Evolutionary conservation across 2,888 invertebrate species (phyloP).

Genomic region (Lasioglossum malachurum): DNA sequence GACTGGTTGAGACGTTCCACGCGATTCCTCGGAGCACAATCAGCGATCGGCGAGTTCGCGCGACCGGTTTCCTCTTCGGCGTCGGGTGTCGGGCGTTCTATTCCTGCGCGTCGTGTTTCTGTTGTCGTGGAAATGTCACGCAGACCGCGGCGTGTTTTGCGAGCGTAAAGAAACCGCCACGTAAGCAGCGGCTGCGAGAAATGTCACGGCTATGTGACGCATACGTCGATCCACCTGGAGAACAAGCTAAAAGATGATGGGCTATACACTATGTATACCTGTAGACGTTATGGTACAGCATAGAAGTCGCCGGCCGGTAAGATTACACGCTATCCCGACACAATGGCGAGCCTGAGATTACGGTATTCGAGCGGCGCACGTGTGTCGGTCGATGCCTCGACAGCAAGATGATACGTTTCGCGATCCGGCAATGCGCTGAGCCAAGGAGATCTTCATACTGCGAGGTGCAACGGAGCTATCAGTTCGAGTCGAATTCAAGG

Average conservation of each 20-base stretch:
- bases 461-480: not conserved
- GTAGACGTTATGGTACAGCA: not conserved
- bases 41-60: not conserved
- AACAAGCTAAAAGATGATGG: not conserved
- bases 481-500: not conserved
- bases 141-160: slow-evolving; percentile 29
- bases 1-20: not conserved
- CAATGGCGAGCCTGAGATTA: slow-evolving; percentile 11
- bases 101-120: slow-evolving; percentile 67
- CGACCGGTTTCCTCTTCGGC: slow-evolving; percentile 44
- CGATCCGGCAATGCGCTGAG: slow-evolving; percentile 8
- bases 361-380: slow-evolving; percentile 31
- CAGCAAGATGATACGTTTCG: slow-evolving; percentile 21
- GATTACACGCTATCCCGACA: not conserved
- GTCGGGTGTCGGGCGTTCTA: slow-evolving; percentile 52
- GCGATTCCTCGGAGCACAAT: not conserved
- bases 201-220: not conserved
- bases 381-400: slow-evolving; percentile 24
- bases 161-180: not conserved
- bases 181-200: slow-evolving; percentile 3
- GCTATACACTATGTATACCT: too few relatives aligned
- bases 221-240: not conserved
- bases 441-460: not conserved
- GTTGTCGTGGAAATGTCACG: slow-evolving; percentile 68
- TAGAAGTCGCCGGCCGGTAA: not conserved